Evolutionary conservation across 2,888 invertebrate genomes (phyloP), one percentile per base, ranked within the genome.

Genomic region (Aradus depressus): DNA sequence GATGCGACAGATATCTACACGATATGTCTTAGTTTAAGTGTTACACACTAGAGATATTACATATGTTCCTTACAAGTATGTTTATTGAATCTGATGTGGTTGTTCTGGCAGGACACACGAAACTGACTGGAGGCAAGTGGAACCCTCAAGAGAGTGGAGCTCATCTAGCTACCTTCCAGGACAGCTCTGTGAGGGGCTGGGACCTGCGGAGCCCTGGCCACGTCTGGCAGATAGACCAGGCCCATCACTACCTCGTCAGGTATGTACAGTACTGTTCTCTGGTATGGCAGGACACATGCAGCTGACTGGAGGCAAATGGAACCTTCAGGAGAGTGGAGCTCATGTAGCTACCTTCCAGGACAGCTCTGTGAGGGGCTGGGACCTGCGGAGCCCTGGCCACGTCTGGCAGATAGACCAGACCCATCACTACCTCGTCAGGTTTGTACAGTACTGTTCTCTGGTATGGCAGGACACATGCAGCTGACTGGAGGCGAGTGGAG

Each of bases 401-500:
- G 80, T 82, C 0, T 93, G 90, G 86, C 73, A 72, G 59, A 84
- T 97, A 59, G 84, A 88, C 59, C 80, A 82, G 58, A 88, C 90
- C 3, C 96, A 97, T 69, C 77, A 81, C 16, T 92, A 95, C 67
- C 74, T 89, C 32, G 82, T 90, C 1, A 69, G 74, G 72, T 71
- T n/a, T n/a, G n/a, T n/a, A n/a, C n/a, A n/a, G n/a, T n/a, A n/a
- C n/a, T n/a, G n/a, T n/a, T n/a, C n/a, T n/a, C n/a, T n/a, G n/a
- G n/a, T n/a, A n/a, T n/a, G n/a, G n/a, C 84, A 68, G 81, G 82
- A 57, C 77, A 84, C 59, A 81, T 82, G 26, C 83, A 84, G 64
- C 83, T 88, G 63, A 84, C 82, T 1, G 80, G 76, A 44, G 92
- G 91, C 6, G 85, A 89, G 68, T 97, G 96, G 95, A 92, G 91